Evolutionary conservation across 2,797 vertebrate species (phyloP).

Genomic region (Huso huso): DNA sequence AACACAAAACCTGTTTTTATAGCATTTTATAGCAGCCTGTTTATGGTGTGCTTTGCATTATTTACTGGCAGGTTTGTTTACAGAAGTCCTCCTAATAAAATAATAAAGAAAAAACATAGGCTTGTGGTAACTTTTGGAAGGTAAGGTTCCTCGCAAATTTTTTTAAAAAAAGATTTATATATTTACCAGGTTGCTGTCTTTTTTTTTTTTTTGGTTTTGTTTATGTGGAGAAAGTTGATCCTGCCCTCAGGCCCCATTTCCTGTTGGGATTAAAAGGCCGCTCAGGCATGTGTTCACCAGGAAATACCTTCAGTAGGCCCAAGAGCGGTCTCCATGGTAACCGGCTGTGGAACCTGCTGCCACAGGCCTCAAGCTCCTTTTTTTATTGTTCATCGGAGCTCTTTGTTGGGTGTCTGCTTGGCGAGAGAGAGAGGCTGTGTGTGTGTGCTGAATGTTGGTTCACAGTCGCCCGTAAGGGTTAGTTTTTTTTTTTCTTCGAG

Average conservation of each 20-base stretch:
- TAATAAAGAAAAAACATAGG: too few relatives aligned
- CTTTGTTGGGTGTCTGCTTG: slow-evolving; percentile 63
- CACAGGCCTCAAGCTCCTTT: slow-evolving; percentile 18
- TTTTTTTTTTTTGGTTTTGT: slow-evolving; percentile 1
- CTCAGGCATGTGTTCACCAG: slow-evolving; percentile 61
- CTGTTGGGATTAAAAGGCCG: slow-evolving; percentile 21
- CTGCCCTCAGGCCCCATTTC: slow-evolving; percentile 16
- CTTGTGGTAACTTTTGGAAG: too few relatives aligned
- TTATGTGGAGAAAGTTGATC: slow-evolving; percentile 19
- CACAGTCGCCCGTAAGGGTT: slow-evolving; percentile 37
- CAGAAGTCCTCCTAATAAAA: slow-evolving; percentile 19
- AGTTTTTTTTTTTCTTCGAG: slow-evolving; percentile 21
- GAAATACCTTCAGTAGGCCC: slow-evolving; percentile 10
- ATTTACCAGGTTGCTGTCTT: background rate
- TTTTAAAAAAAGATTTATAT: background rate
- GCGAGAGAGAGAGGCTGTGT: slow-evolving; percentile 37
- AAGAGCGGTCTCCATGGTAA: slow-evolving; percentile 7
- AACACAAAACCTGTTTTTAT: slow-evolving; percentile 20
- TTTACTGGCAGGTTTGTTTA: slow-evolving; percentile 57
- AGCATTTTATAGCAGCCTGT: slow-evolving; percentile 39
- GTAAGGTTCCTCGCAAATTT: too few relatives aligned
- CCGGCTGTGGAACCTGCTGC: slow-evolving; percentile 9
- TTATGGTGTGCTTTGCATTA: slow-evolving; percentile 45
- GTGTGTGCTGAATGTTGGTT: slow-evolving; percentile 40
- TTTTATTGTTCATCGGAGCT: slow-evolving; percentile 47